Conservation (phyloP, 2,888 invertebrate species). For the Muscina levida region DNA sequence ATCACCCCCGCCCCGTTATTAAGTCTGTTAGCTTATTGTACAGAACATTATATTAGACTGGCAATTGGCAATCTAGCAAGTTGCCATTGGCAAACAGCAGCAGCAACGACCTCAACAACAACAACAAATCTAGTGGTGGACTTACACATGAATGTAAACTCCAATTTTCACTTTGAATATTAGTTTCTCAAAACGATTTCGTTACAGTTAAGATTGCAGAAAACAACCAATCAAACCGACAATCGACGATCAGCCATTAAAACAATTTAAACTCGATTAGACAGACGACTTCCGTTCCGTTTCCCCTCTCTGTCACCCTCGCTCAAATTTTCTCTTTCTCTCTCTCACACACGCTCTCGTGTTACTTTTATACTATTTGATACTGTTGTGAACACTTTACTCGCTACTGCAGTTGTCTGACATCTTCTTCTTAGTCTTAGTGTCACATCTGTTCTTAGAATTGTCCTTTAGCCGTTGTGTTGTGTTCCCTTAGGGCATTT, state of each 20-base stretch:
- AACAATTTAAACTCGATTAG: too few species aligned
- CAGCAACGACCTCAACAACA: too few species aligned
- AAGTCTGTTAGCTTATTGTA: slow-evolving; percentile 33
- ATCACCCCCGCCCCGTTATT: slow-evolving; percentile 2
- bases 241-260: too few species aligned
- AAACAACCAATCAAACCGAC: slow-evolving; percentile 51
- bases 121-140: slow-evolving; percentile 67
- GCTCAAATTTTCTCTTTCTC: neutral
- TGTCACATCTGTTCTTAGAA: neutral
- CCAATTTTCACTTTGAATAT: slow-evolving; percentile 76
- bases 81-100: too few species aligned
- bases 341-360: slow-evolving; percentile 7
- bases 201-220: slow-evolving; percentile 76
- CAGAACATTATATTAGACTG: slow-evolving; percentile 43
- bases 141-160: slow-evolving; percentile 75
- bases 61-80: too few species aligned
- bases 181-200: slow-evolving; percentile 73
- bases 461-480: neutral
- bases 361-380: too few species aligned
- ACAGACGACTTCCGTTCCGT: too few species aligned
- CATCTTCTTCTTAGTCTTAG: too few species aligned
- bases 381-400: too few species aligned
- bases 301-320: too few species aligned
- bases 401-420: too few species aligned
- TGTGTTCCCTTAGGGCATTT: slow-evolving; percentile 42